Evolutionary conservation across 53 echinoderm and acorn worm species (phyloP).

Genomic region (Astropecten irregularis): DNA sequence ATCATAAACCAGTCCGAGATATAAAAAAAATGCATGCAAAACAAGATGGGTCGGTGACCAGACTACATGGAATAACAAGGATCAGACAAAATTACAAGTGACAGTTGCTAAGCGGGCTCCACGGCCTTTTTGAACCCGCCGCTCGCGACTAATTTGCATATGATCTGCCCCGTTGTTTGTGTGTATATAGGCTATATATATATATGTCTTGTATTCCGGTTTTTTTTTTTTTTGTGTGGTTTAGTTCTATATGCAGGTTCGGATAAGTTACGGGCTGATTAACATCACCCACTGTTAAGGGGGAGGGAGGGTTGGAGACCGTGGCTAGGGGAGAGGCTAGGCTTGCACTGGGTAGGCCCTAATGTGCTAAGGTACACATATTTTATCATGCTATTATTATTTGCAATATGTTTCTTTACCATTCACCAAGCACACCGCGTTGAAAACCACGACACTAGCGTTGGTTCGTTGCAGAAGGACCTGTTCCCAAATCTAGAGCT

Average conservation of each 20-base stretch:
- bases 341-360: too few relatives aligned
- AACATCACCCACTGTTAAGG: constrained; percentile 34
- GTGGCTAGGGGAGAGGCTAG: too few relatives aligned
- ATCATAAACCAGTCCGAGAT: too few relatives aligned
- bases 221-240: not conserved
- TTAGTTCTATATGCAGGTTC: not conserved
- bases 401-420: too few relatives aligned
- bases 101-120: constrained; percentile 55
- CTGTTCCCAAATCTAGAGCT: too few relatives aligned
- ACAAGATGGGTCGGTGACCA: constrained; percentile 22
- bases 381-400: too few relatives aligned
- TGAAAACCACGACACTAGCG: too few relatives aligned
- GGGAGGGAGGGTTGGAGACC: not conserved
- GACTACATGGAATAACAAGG: constrained; percentile 40
- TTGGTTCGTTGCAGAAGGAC: too few relatives aligned
- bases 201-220: too few relatives aligned
- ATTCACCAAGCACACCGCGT: too few relatives aligned
- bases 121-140: constrained; percentile 41
- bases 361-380: too few relatives aligned
- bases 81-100: constrained; percentile 43
- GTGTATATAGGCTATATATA: not conserved
- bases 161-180: constrained; percentile 27
- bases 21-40: too few relatives aligned
- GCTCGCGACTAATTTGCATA: constrained; percentile 51
- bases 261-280: constrained; percentile 29